Conservation (phyloP, 2,888 invertebrate genomes). For the Caenorhabditis doughertyi region DNA sequence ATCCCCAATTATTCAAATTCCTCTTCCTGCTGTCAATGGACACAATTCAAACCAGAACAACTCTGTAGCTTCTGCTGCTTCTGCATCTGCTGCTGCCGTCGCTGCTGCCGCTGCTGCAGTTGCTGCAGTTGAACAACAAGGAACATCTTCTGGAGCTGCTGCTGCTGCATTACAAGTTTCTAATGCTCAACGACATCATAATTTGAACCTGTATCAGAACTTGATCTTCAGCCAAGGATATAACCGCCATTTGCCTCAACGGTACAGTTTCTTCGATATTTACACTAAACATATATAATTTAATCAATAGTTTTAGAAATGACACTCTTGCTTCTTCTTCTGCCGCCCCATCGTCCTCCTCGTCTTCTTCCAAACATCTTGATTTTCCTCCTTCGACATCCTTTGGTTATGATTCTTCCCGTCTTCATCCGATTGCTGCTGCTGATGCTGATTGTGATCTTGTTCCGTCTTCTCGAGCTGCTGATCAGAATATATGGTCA, state of each 20-base stretch:
- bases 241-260: slow-evolving; percentile 35
- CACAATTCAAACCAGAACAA: slow-evolving; percentile 22
- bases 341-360: slow-evolving; percentile 28
- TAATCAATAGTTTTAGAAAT: too few species aligned
- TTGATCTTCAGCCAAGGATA: slow-evolving; percentile 48
- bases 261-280: too few species aligned
- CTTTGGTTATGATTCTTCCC: slow-evolving; percentile 49
- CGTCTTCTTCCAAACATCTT: slow-evolving; percentile 54
- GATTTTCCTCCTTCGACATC: slow-evolving; percentile 63
- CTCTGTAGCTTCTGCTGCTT: slow-evolving; percentile 37
- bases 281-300: too few species aligned
- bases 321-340: slow-evolving; percentile 45
- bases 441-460: slow-evolving; percentile 69
- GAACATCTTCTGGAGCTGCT: slow-evolving; percentile 25
- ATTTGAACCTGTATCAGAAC: slow-evolving; percentile 52
- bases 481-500: slow-evolving; percentile 59
- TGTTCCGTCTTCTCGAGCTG: slow-evolving; percentile 38
- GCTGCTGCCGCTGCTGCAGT: slow-evolving; percentile 61
- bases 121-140: slow-evolving; percentile 45
- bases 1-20: slow-evolving; percentile 51
- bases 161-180: slow-evolving; percentile 61
- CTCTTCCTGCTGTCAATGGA: slow-evolving; percentile 42
- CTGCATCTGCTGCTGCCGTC: slow-evolving; percentile 51
- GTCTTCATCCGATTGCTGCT: slow-evolving; percentile 63
- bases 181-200: slow-evolving; percentile 50